phyloP scores from a whole-genome alignment of 2,113 vertebrate species.

The Hiodon alosoides region DNA sequence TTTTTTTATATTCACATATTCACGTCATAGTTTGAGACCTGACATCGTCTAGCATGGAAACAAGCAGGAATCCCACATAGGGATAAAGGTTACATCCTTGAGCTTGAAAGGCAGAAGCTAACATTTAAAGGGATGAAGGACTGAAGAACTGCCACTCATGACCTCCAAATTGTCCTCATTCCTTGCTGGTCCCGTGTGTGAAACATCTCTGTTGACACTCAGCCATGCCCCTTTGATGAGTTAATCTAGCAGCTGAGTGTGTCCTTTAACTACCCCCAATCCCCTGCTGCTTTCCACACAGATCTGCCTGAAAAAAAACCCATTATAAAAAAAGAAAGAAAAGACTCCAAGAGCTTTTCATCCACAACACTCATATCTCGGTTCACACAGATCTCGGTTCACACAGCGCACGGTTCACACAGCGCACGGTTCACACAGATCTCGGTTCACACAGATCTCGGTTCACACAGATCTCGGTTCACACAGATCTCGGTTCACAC shows the following conservation, averaged over 20 bases:
- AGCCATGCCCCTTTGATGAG: slow-evolving; percentile 74
- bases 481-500: too few species aligned
- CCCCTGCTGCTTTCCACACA: slow-evolving; percentile 49
- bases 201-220: slow-evolving; percentile 75
- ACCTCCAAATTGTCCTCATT: slow-evolving; percentile 77
- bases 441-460: too few species aligned
- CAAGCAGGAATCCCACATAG: slow-evolving; percentile 42
- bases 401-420: too few species aligned
- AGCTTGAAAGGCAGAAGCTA: slow-evolving; percentile 65
- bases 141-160: slow-evolving; percentile 52
- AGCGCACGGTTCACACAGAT: too few species aligned
- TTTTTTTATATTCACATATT: not conserved
- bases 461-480: too few species aligned
- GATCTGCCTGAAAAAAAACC: slow-evolving; percentile 45
- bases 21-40: not conserved
- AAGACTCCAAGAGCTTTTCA: slow-evolving; percentile 47
- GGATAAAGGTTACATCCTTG: slow-evolving; percentile 59
- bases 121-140: slow-evolving; percentile 65
- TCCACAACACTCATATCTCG: slow-evolving; percentile 20
- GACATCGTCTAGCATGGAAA: slow-evolving; percentile 21
- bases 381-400: not conserved
- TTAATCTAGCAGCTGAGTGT: slow-evolving; percentile 77
- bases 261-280: slow-evolving; percentile 52
- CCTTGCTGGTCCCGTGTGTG: slow-evolving; percentile 64
- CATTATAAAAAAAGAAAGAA: slow-evolving; percentile 6